Evolutionary conservation across 1,140 invertebrate genomes (phyloP).

Genomic region (Lepidurus packardi): DNA sequence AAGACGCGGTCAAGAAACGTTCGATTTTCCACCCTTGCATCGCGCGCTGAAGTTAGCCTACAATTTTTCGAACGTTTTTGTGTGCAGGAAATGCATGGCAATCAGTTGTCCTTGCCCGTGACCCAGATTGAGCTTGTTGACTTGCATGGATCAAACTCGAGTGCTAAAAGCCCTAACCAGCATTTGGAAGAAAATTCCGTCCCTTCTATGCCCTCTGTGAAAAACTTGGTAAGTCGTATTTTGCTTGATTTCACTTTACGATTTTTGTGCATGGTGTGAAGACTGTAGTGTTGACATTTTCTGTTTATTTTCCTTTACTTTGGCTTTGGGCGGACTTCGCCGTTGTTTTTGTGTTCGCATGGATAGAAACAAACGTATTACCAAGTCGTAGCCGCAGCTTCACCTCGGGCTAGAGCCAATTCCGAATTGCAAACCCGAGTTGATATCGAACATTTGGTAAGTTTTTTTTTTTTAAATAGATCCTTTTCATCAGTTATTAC

Average conservation of each 20-base stretch:
- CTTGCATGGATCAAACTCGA: not conserved
- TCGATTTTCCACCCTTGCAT: not conserved
- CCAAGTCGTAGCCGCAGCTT: not conserved
- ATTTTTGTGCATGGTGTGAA: not conserved
- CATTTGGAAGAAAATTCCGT: not conserved
- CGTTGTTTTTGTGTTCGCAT: not conserved
- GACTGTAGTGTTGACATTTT: not conserved
- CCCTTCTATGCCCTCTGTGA: not conserved
- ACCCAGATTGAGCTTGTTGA: slow-evolving; percentile 13
- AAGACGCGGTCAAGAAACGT: not conserved
- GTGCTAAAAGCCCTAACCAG: not conserved
- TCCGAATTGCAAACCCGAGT: not conserved
- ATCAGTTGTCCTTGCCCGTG: not conserved
- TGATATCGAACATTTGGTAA: not conserved
- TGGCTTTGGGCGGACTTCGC: not conserved
- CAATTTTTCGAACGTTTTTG: not conserved
- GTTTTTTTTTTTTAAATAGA: not conserved
- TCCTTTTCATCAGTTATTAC: too few species aligned
- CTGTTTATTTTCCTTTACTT: not conserved
- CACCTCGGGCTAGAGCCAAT: not conserved
- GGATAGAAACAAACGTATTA: not conserved
- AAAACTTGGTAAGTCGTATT: not conserved
- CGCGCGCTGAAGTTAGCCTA: not conserved
- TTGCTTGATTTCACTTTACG: not conserved
- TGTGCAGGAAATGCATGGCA: slow-evolving; percentile 12